A percentile compares a stretch with the other conserved stretches of the same genome.
These are phyloP conservation scores for Margaritifera margaritifera DNA, from an alignment of 2,888 invertebrate genomes.

Conservation along the genomic window DNA sequence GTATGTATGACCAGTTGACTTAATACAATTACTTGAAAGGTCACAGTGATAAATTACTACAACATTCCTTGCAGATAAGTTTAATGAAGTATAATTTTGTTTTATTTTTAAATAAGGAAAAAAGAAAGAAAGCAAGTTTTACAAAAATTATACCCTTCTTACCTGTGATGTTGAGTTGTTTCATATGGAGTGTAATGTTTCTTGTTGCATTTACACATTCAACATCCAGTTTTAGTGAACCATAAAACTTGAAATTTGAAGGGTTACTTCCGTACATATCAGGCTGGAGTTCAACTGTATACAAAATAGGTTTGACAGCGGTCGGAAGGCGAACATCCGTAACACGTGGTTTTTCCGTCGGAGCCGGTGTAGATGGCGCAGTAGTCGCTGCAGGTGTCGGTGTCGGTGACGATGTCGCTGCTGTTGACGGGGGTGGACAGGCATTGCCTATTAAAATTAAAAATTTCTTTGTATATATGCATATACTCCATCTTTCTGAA, in stretches of 20 bases:
- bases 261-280: conserved; percentile 56
- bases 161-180: conserved; percentile 30
- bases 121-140: too few relatives aligned
- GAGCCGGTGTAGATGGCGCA: conserved; percentile 6
- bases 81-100: too few relatives aligned
- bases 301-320: conserved; percentile 47
- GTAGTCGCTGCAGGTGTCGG: conserved; percentile 12
- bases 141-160: too few relatives aligned
- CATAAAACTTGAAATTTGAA: conserved; percentile 52
- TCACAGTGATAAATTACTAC: too few relatives aligned
- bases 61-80: too few relatives aligned
- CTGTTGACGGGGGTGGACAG: not conserved
- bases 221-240: conserved; percentile 45
- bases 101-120: too few relatives aligned
- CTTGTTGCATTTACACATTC: conserved; percentile 37
- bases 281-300: conserved; percentile 57
- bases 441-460: too few relatives aligned
- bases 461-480: too few relatives aligned
- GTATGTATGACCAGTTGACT: too few relatives aligned
- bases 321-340: conserved; percentile 55
- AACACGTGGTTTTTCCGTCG: conserved; percentile 6
- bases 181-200: conserved; percentile 53
- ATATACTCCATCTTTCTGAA: too few relatives aligned
- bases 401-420: not conserved
- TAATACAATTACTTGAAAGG: too few relatives aligned